A percentile compares a stretch with the other conserved stretches of the same genome.
phyloP scores from a whole-genome alignment of 2,113 vertebrate species.

The Chionis minor region DNA sequence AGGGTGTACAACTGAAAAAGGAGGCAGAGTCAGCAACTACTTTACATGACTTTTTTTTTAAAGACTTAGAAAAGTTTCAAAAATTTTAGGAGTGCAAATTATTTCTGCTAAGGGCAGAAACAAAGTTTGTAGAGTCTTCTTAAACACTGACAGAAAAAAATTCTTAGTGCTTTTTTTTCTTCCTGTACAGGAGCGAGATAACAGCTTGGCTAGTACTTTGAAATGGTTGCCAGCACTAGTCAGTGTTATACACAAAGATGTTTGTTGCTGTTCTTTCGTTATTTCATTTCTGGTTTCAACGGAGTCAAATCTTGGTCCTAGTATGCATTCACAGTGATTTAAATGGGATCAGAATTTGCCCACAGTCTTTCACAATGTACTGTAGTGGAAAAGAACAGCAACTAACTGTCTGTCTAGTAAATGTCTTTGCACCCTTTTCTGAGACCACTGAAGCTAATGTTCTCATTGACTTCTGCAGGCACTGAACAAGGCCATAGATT shows the following conservation, averaged over 20 bases:
- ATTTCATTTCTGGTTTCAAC: neutral
- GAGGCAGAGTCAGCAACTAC: slow-evolving; percentile 46
- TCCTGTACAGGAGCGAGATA: neutral
- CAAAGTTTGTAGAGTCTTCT: slow-evolving; percentile 8
- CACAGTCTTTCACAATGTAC: neutral
- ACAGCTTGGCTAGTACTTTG: neutral
- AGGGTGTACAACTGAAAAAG: slow-evolving; percentile 24
- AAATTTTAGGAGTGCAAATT: slow-evolving; percentile 54
- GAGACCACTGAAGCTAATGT: neutral
- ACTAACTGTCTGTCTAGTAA: neutral
- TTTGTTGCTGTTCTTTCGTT: neutral
- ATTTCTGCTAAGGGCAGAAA: slow-evolving; percentile 43
- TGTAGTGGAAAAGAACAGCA: neutral
- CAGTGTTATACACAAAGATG: neutral
- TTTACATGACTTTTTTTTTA: neutral
- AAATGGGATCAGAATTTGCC: neutral
- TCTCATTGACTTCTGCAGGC: neutral
- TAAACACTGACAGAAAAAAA: neutral
- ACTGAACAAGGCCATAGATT: neutral
- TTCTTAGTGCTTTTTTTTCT: neutral
- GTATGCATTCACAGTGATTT: neutral
- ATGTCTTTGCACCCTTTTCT: neutral
- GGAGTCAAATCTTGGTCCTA: neutral
- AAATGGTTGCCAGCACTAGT: neutral
- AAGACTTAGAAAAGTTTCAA: slow-evolving; percentile 24